Evolutionary conservation across 2,797 vertebrate genomes (phyloP).

Genomic region (Gephyroberyx darwinii): DNA sequence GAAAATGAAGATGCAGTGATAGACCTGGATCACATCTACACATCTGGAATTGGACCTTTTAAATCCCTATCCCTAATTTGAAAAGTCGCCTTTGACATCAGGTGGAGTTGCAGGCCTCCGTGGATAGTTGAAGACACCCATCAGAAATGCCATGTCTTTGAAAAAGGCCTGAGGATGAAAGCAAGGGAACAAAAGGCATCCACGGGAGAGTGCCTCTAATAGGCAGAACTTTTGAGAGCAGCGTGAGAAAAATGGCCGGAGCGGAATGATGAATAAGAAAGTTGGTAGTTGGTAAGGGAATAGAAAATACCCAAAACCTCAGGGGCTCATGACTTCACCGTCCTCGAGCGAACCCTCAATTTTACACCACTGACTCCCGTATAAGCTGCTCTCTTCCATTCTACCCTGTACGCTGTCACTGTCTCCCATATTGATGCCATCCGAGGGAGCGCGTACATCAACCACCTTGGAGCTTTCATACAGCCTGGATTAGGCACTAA

Average conservation of each 20-base stretch:
- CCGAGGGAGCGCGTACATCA: conserved; percentile 40
- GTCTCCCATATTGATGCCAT: conserved; percentile 44
- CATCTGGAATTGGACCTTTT: background rate
- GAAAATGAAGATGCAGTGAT: background rate
- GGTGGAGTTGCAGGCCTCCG: background rate
- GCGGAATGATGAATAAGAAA: conserved; percentile 33
- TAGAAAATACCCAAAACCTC: conserved; percentile 38
- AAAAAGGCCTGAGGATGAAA: conserved; percentile 24
- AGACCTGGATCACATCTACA: background rate
- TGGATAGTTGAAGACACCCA: background rate
- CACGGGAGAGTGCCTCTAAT: background rate
- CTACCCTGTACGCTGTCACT: conserved; percentile 21
- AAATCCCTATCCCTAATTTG: background rate
- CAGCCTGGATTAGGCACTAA: conserved; percentile 39
- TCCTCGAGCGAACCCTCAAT: conserved; percentile 38
- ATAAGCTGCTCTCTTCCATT: conserved; percentile 43
- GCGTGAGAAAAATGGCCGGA: conserved; percentile 10
- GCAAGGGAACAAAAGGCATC: conserved; percentile 16
- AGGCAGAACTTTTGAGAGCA: conserved; percentile 14
- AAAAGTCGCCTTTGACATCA: conserved; percentile 14
- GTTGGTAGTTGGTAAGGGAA: conserved; percentile 29
- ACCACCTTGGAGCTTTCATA: conserved; percentile 29
- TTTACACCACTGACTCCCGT: conserved; percentile 31
- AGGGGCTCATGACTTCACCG: conserved; percentile 1
- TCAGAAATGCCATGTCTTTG: conserved; percentile 1